Percentiles rank a stretch among this genome's conserved stretches.
phyloP scores from a whole-genome alignment of 1,140 invertebrate species.

The Drosophila pandora region DNA sequence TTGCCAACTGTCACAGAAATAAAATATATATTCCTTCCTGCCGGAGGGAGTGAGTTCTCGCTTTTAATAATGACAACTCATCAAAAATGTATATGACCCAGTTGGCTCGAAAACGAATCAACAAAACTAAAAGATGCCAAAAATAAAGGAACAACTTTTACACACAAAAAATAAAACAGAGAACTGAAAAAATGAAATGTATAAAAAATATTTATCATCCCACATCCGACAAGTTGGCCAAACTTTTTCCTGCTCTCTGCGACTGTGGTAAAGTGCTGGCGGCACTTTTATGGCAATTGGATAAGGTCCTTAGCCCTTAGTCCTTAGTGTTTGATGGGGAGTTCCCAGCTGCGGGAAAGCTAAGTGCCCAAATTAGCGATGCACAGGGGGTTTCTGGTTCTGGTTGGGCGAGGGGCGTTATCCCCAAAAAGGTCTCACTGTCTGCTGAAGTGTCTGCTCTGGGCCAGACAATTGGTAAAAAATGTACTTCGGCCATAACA shows the following conservation, averaged over 20 bases:
- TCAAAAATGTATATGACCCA: conserved; percentile 82
- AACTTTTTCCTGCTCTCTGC: conserved; percentile 52
- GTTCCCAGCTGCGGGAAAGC: conserved; percentile 57
- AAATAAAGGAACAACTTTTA: conserved; percentile 40
- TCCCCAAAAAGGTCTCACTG: conserved; percentile 13
- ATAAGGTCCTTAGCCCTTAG: conserved; percentile 56
- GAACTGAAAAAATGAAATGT: conserved; percentile 21
- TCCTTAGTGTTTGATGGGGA: conserved; percentile 48
- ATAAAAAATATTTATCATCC: conserved; percentile 47
- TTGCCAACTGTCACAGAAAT: conserved; percentile 76
- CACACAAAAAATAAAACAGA: conserved; percentile 22
- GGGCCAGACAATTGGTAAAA: conserved; percentile 18
- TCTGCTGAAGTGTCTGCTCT: conserved; percentile 4
- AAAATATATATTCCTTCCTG: conserved; percentile 57
- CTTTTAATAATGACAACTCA: conserved; percentile 81
- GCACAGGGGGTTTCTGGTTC: conserved; percentile 13
- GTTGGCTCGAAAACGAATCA: conserved; percentile 54
- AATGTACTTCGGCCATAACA: background rate
- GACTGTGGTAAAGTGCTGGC: conserved; percentile 46
- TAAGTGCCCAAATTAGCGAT: conserved; percentile 73
- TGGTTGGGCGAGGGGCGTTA: background rate
- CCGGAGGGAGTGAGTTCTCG: conserved; percentile 14
- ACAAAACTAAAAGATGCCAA: conserved; percentile 55
- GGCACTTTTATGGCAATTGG: conserved; percentile 74
- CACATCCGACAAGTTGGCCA: conserved; percentile 47